Conservation (phyloP, 2,113 vertebrate genomes). For the Syngnathus floridae region DNA sequence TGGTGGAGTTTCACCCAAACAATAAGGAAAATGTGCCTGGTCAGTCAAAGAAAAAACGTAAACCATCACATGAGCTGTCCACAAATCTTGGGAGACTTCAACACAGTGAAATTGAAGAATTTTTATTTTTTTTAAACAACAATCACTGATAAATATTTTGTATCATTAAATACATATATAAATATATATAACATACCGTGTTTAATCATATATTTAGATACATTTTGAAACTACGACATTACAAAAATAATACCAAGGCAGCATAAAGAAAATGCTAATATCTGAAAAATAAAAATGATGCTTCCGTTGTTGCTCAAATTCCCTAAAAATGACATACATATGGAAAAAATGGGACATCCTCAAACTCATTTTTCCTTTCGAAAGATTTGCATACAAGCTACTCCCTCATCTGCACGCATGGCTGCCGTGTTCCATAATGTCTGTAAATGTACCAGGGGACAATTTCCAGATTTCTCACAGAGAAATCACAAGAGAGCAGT, state of each 20-base stretch:
- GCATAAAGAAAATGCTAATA: too few relatives aligned
- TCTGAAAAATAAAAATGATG: too few relatives aligned
- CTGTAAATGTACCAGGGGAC: constrained; percentile 20
- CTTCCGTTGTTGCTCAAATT: too few relatives aligned
- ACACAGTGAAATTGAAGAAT: neutral
- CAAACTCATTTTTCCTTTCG: neutral
- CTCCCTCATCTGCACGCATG: neutral
- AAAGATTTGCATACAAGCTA: neutral
- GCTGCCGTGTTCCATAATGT: constrained; percentile 18
- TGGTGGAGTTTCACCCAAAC: neutral
- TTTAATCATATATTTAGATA: too few relatives aligned
- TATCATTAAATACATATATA: too few relatives aligned
- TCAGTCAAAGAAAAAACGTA: neutral
- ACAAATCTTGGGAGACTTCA: neutral
- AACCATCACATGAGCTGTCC: neutral
- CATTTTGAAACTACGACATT: too few relatives aligned
- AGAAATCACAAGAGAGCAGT: constrained; percentile 15
- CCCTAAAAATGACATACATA: too few relatives aligned
- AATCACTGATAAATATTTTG: too few relatives aligned
- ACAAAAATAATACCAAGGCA: too few relatives aligned
- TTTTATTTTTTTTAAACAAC: too few relatives aligned
- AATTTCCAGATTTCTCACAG: constrained; percentile 14
- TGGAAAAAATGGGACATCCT: too few relatives aligned
- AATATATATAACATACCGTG: too few relatives aligned
- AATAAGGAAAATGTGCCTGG: neutral